Evolutionary conservation across 2,888 invertebrate genomes (phyloP).

Genomic region (Panzeria rudis): DNA sequence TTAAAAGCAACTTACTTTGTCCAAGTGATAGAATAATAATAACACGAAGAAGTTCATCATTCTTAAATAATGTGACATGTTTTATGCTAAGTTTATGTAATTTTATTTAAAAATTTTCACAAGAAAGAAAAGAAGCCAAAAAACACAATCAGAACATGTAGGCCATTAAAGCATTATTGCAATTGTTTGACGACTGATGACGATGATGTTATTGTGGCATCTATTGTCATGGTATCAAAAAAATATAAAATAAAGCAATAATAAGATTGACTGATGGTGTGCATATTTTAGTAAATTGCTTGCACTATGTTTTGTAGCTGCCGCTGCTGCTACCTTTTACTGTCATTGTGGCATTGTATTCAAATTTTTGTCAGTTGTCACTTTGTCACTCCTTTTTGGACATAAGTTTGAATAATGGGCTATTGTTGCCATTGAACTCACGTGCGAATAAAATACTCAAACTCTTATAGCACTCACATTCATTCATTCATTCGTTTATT

Average conservation of each 20-base stretch:
- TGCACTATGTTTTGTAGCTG: constrained; percentile 20
- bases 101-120: constrained; percentile 32
- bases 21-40: background rate
- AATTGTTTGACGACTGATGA: constrained; percentile 66
- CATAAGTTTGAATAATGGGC: constrained; percentile 74
- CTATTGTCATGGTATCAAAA: constrained; percentile 55
- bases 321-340: constrained; percentile 56
- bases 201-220: constrained; percentile 66
- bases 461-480: constrained; percentile 43
- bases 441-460: constrained; percentile 65
- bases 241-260: constrained; percentile 13
- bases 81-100: constrained; percentile 63
- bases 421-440: constrained; percentile 64
- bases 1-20: background rate
- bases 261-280: constrained; percentile 36
- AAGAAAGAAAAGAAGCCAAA: background rate
- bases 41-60: constrained; percentile 48
- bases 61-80: constrained; percentile 49
- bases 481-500: constrained; percentile 6
- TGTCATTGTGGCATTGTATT: constrained; percentile 74
- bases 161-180: constrained; percentile 64
- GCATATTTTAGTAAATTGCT: constrained; percentile 46
- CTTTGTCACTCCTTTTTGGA: constrained; percentile 74
- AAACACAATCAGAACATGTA: constrained; percentile 56
- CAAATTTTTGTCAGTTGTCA: constrained; percentile 76